Base-by-base conservation (phyloP, 2,888 invertebrate species). In the Rotaria socialis region DNA sequence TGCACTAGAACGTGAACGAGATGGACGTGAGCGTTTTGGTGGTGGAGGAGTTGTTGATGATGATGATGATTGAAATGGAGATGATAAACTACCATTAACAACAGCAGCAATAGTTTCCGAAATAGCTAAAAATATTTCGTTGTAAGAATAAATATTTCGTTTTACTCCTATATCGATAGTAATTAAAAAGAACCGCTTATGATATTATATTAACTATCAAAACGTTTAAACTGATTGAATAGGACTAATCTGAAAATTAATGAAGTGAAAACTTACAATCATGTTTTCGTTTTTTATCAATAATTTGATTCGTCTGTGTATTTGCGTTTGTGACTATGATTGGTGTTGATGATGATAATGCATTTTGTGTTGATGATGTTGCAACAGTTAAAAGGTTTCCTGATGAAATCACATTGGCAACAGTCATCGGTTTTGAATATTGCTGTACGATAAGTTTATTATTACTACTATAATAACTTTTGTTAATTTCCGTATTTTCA, bases 401-500 rank as follows among this genome's bases (percentile, higher is more conserved):
- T 35, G 67, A 35, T 67, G 67, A 5, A 67, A 67, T 67, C 14
- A 67, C 67, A 67, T 16, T 67, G 16, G 80, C 80, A 24, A 47
- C 75, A 43, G 80, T 24, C 16, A 67, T 41, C 35, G 67, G 35
- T 67, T 67, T 67, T 41, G 67, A 41, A 67, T 80, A 43, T 47
- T 80, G 80, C n/a, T 80, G 80, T n/a, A 80, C 8, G 47, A 80
- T 43, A 14, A 80, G 47, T 47, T 47, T 43, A 80, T 80, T 80
- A 47, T 80, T 80, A 10, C 4, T 80, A n/a, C 80, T 47, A 80
- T 80, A 80, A 80, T 80, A 80, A 47, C 47, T 47, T 47, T 80
- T 80, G 24, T 80, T 80, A 16, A 47, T 80, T 80, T 80, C 80
- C 11, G 80, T 80, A 47, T 80, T 80, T 80, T 80, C 80, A 80